These are phyloP conservation scores for Sinocyclocheilus rhinocerous DNA, from an alignment of 2,113 vertebrate genomes.

Conservation along the genomic window DNA sequence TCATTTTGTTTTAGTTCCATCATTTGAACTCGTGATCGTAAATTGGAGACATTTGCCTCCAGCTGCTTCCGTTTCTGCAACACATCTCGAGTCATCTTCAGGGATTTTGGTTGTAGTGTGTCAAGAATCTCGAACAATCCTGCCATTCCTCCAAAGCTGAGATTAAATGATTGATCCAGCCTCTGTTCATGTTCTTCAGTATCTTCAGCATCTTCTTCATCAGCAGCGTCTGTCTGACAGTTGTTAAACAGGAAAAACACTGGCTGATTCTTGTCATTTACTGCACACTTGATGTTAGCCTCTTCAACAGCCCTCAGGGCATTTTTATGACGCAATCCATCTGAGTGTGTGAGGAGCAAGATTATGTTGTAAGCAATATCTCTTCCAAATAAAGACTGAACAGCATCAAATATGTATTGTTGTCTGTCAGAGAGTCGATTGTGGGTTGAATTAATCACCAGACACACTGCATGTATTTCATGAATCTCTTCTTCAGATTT, in stretches of 20 bases:
- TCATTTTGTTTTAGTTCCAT: background rate
- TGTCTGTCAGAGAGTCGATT: background rate
- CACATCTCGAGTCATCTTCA: background rate
- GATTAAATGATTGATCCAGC: background rate
- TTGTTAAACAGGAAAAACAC: background rate
- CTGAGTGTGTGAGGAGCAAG: background rate
- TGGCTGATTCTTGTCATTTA: background rate
- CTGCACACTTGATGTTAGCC: background rate
- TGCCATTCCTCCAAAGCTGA: background rate
- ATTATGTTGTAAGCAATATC: constrained; percentile 1
- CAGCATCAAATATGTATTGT: background rate
- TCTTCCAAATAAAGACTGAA: constrained; percentile 14
- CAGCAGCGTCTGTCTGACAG: background rate
- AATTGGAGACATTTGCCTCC: background rate
- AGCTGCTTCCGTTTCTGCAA: accelerated
- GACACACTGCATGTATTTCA: background rate
- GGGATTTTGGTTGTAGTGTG: accelerated
- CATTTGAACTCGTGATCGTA: accelerated
- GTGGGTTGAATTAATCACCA: accelerated
- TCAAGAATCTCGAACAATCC: background rate
- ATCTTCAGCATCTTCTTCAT: background rate
- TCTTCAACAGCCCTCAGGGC: background rate
- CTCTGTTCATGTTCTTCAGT: too few relatives aligned
- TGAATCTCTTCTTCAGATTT: accelerated
- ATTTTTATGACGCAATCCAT: accelerated